Evolutionary conservation across 1,140 invertebrate genomes (phyloP).

Genomic region (Dermatophagoides farinae): DNA sequence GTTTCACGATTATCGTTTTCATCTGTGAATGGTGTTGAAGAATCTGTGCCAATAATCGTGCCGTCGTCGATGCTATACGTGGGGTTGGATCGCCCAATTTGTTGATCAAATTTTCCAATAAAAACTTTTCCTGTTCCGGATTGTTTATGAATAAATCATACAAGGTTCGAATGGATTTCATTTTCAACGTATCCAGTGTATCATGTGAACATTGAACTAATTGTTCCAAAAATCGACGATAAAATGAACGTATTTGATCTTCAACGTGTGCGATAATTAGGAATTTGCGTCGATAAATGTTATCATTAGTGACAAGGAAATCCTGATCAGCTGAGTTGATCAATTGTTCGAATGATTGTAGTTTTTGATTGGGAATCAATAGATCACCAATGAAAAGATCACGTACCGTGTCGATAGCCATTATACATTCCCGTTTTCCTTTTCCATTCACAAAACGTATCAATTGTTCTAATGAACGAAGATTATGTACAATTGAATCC

Average conservation of each 20-base stretch:
- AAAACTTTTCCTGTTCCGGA: slow-evolving; percentile 61
- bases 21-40: slow-evolving; percentile 73
- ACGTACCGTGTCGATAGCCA: slow-evolving; percentile 33
- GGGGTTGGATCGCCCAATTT: slow-evolving; percentile 75
- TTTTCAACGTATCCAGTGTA: slow-evolving; percentile 52
- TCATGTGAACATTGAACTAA: slow-evolving; percentile 42
- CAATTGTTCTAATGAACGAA: slow-evolving; percentile 44
- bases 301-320: slow-evolving; percentile 16
- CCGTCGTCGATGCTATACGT: slow-evolving; percentile 63
- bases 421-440: slow-evolving; percentile 50
- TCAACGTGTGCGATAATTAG: slow-evolving; percentile 52
- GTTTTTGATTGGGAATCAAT: slow-evolving; percentile 10
- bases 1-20: slow-evolving; percentile 61
- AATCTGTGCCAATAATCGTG: slow-evolving; percentile 63
- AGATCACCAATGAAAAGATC: slow-evolving; percentile 15
- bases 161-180: slow-evolving; percentile 51
- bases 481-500: slow-evolving; percentile 58
- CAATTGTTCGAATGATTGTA: slow-evolving; percentile 10
- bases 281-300: slow-evolving; percentile 23
- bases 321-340: slow-evolving; percentile 2
- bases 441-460: slow-evolving; percentile 57
- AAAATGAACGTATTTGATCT: slow-evolving; percentile 52
- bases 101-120: slow-evolving; percentile 64
- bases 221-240: slow-evolving; percentile 44
- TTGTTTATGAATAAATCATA: slow-evolving; percentile 55